Percentiles rank a stretch among this genome's conserved stretches.
Conservation (phyloP, 2,113 vertebrate species). For the Haliaeetus leucogaster region DNA sequence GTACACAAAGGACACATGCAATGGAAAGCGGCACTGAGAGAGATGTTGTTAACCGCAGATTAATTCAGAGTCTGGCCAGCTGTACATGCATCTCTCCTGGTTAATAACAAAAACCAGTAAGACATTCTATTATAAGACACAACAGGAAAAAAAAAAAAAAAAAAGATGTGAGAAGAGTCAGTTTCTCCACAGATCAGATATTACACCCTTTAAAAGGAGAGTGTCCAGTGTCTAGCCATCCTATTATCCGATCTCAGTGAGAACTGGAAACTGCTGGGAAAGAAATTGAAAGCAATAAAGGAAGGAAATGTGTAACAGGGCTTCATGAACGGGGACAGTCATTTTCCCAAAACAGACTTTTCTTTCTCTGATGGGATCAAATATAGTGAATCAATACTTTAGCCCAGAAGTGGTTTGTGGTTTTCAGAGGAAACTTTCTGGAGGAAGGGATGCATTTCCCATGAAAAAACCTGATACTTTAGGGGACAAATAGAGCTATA, state of each 20-base stretch:
- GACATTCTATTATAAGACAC: not conserved
- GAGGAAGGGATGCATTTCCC: not conserved
- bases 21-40: not conserved
- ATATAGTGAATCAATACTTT: not conserved
- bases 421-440: not conserved
- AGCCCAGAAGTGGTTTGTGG: not conserved
- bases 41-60: not conserved
- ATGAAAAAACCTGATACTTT: not conserved
- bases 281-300: not conserved
- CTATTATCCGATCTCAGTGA: not conserved
- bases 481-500: not conserved
- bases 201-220: not conserved
- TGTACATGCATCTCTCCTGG: not conserved
- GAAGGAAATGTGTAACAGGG: not conserved
- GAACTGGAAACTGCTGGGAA: not conserved
- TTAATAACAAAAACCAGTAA: not conserved
- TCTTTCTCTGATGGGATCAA: not conserved
- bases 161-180: not conserved
- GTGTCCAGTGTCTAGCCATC: not conserved
- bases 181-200: not conserved
- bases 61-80: not conserved
- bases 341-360: not conserved
- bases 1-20: not conserved
- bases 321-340: not conserved
- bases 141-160: not conserved